These are phyloP conservation scores for Pantelozetes paolii DNA, from an alignment of 2,888 invertebrate species.

Conservation along the genomic window DNA sequence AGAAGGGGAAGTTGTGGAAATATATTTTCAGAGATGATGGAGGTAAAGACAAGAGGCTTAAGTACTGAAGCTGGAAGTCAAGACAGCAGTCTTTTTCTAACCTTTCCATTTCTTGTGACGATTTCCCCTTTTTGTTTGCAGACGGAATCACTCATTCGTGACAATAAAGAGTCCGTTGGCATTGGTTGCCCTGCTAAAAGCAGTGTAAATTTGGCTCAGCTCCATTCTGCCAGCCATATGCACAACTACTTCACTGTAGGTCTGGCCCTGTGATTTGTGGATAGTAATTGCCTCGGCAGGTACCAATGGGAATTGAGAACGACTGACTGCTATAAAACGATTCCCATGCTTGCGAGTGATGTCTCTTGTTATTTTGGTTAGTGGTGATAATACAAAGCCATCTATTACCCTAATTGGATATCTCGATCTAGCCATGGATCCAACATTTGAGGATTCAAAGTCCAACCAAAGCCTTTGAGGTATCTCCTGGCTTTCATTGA, in stretches of 20 bases:
- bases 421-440: background rate
- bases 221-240: background rate
- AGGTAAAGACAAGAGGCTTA: too few relatives aligned
- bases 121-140: background rate
- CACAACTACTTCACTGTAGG: constrained; percentile 30
- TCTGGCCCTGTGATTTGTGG: constrained; percentile 47
- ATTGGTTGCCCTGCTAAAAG: background rate
- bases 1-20: background rate
- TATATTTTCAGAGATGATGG: background rate
- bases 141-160: background rate
- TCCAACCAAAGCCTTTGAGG: background rate
- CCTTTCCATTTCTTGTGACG: background rate
- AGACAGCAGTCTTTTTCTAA: background rate
- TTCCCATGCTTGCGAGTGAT: background rate
- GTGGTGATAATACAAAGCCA: background rate
- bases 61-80: too few relatives aligned
- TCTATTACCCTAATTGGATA: background rate
- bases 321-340: background rate
- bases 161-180: background rate
- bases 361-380: background rate
- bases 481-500: background rate
- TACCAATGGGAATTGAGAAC: constrained; percentile 47
- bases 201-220: background rate
- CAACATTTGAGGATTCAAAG: background rate
- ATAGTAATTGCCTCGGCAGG: constrained; percentile 47